These are phyloP conservation scores for Sycophaga agraensis DNA, from an alignment of 1,140 invertebrate genomes.

Conservation along the genomic window DNA sequence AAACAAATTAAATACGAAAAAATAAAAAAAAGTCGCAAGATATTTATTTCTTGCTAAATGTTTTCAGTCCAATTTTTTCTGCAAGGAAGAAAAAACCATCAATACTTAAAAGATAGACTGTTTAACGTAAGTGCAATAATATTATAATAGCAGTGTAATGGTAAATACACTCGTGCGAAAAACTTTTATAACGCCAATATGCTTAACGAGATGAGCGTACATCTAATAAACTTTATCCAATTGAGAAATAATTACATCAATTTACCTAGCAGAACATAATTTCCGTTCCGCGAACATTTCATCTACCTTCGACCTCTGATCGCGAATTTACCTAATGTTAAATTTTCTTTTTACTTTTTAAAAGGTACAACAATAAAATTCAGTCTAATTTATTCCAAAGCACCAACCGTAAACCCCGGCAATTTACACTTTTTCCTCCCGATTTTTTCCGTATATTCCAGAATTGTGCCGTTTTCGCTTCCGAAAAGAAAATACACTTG, in stretches of 20 bases:
- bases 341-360: conserved; percentile 32
- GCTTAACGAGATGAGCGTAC: conserved; percentile 27
- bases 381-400: conserved; percentile 57
- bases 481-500: conserved; percentile 28
- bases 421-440: conserved; percentile 24
- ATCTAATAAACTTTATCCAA: conserved; percentile 43
- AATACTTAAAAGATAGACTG: background rate
- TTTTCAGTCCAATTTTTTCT: conserved; percentile 3
- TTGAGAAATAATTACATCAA: conserved; percentile 45
- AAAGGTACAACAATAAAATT: conserved; percentile 52
- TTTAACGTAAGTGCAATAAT: background rate
- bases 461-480: background rate
- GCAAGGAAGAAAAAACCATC: conserved; percentile 8
- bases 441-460: too few species aligned
- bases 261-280: conserved; percentile 38
- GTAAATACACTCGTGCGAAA: background rate
- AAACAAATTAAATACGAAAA: too few species aligned
- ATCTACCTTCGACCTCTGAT: background rate
- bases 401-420: conserved; percentile 47
- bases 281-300: conserved; percentile 13
- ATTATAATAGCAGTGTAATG: conserved; percentile 3
- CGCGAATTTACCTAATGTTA: conserved; percentile 8
- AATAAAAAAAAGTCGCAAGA: background rate
- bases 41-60: background rate
- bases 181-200: conserved; percentile 14